Base-by-base conservation (phyloP, 2,113 vertebrate species). In the Serinus canaria region DNA sequence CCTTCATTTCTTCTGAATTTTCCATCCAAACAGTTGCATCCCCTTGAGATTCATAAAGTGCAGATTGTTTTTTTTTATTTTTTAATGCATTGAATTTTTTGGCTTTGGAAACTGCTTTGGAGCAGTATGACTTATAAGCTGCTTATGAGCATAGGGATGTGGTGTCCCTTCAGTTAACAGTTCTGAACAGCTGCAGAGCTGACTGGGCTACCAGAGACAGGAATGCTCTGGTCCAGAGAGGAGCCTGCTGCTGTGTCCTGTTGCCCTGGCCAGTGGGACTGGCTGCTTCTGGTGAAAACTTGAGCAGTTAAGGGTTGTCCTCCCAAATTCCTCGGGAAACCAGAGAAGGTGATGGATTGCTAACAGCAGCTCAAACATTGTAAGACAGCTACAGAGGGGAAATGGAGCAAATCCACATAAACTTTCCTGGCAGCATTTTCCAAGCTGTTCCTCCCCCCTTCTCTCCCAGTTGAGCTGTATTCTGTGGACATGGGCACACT, bases 1-100 rank as follows among this genome's bases (percentile, higher is more conserved):
- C 75, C 74, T 95, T 95, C 78, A 82, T 95, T 96, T 93, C 60
- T 59, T 82, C 55, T 80, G 90, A 94, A 74, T 94, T 95, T 96
- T 91, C 90, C 63, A 75, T 95, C 93, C 85, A 92, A 94, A 93
- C 55, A 91, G 69, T 95, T 72, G 53, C 59, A 88, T 72, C 67
- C 83, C 55, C 82, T 59, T 62, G 95, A 91, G 95, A 93, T 77
- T 74, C 47, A 93, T 35, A 52, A 66, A 91, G 67, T 75, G 35
- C 66, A 49, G 78, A 53, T 80, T 84, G 19, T 44, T 80, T 43
- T 37, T 37, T 49, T 59, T 58, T 58, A 17, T 56, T 80, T 53
- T 83, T 63, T 52, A 82, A 85, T 79, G 25, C 66, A 35, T 85
- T 96, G 52, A 35, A 41, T 50, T 82, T 84, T 84, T 73, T 88